Conservation (phyloP, 35 echinoderm and acorn worm species). For the Ophiothrix spiculata region DNA sequence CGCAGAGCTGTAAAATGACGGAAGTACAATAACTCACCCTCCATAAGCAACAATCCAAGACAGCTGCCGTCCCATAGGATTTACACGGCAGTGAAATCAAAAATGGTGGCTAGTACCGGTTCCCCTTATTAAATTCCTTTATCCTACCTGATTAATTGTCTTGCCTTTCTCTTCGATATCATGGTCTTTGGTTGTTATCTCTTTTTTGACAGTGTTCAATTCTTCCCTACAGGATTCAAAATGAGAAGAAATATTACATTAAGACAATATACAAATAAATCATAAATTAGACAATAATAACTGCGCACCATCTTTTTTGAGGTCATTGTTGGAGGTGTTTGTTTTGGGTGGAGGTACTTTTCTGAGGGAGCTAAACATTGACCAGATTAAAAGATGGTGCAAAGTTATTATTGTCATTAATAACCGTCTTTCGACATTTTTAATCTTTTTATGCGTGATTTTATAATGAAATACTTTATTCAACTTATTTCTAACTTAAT, state of each 20-base stretch:
- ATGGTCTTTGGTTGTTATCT: constrained; percentile 51
- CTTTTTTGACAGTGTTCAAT: constrained; percentile 49
- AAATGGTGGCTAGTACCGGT: too few relatives aligned
- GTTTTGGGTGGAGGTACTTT: background rate
- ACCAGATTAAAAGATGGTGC: background rate
- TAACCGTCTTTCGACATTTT: too few relatives aligned
- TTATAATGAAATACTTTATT: too few relatives aligned
- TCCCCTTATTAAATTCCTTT: too few relatives aligned
- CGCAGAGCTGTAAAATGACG: too few relatives aligned
- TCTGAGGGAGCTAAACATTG: background rate
- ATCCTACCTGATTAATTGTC: constrained; percentile 85
- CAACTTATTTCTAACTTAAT: too few relatives aligned
- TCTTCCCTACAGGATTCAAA: constrained; percentile 56
- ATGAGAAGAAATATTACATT: too few relatives aligned
- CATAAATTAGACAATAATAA: background rate
- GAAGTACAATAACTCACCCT: too few relatives aligned
- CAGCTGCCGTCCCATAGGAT: too few relatives aligned
- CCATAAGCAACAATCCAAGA: too few relatives aligned
- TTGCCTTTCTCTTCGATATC: constrained; percentile 91
- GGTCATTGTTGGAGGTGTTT: background rate
- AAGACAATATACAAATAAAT: background rate
- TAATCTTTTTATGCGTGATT: too few relatives aligned
- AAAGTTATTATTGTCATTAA: background rate
- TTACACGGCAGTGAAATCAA: too few relatives aligned
- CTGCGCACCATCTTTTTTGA: background rate